Evolutionary conservation across 35 echinoderm and acorn worm genomes (phyloP), one percentile per base, ranked within the genome.

Genomic region (Apostichopus californicus): DNA sequence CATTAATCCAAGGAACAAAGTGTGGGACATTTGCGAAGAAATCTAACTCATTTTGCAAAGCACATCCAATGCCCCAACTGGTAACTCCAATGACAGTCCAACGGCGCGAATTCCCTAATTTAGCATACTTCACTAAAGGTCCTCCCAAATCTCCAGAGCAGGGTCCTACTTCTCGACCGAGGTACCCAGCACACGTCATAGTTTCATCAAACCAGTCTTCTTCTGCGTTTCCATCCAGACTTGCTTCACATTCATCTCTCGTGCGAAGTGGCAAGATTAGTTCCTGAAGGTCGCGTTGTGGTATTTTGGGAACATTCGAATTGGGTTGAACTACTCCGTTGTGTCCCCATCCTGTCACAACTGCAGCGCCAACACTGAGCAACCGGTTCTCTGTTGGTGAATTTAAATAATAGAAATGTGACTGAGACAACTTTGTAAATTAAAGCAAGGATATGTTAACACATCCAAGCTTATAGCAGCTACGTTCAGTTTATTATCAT

Each of bases 1-100:
- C 57, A 21, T 57, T 87, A n/a, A 87, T 87, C 86, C 86, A 87
- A 46, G 15, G 15, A 8, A 87, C 26, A 18, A 87, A 87, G 13
- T 65, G 59, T 8, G 86, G 86, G 2, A 87, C 84, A 20, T 87
- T 87, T 87, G 84, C 61, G 20, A 87, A 87, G 56, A 87, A 87
- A 87, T 87, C 84, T 21, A 87, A 56, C 24, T 87, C 84, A 61
- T 65, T 24, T 57, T 14, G 55, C 84, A 61, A 56, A 26, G n/a
- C 54, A 56, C 57, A 61, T 9, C 57, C 53, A 60, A 57, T 25
- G 21, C 53, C 84, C 54, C 84, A 58, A 56, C 57, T 87, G 54
- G 83, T 87, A 11, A 87, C 9, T 9, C 83, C 83, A 65, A 87
- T 87, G 9, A 87, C 54, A 60, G 55, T 60, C 83, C 83, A 87